Base-by-base conservation (phyloP, 2,797 vertebrate species). In the Galagoides demidoff region DNA sequence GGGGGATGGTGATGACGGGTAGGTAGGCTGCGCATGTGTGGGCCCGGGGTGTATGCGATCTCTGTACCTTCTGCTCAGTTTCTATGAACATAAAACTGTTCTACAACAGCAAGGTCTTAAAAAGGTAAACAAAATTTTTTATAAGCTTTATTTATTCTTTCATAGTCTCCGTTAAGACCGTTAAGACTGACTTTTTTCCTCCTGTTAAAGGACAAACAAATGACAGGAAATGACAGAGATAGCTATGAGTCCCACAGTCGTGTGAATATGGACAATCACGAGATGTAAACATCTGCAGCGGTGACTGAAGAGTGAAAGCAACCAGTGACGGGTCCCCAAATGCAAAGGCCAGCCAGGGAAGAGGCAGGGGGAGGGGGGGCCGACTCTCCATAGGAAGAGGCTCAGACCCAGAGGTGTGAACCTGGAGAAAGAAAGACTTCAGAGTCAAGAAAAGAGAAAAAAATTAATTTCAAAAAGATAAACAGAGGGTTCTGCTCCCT, bases 1-100 rank as follows among this genome's bases (percentile, higher is more conserved):
- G 9, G n/a, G 5, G 11, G 19, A 55, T 1, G 39, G 0, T 20
- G n/a, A 16, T 37, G 0, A n/a, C 2, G 20, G 5, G 5, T 52
- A 14, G 14, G 49, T 52, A 23, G 19, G 13, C 5, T 59, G 25
- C 10, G 1, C 7, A 7, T 19, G 20, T 37, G 17, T 20, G 22
- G 57, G 1, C 23, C 20, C 7, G 8, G 25, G 17, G 10, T 5
- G n/a, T 1, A 3, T 1, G 61, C 31, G 43, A 37, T 29, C 20
- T 77, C 57, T 12, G 2, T 1, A 43, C 7, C 17, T 52, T 34
- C 92, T 66, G 52, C 14, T 37, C 29, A 29, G 8, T 37, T 83
- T 63, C 3, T 77, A 0, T 25, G 27, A 86, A 39, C 17, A 16
- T 45, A 34, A 61, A 39, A 10, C 5, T 70, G 25, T 34, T 73